phyloP scores from a whole-genome alignment of 2,888 invertebrate genomes.

The Ectobius pallidus region DNA sequence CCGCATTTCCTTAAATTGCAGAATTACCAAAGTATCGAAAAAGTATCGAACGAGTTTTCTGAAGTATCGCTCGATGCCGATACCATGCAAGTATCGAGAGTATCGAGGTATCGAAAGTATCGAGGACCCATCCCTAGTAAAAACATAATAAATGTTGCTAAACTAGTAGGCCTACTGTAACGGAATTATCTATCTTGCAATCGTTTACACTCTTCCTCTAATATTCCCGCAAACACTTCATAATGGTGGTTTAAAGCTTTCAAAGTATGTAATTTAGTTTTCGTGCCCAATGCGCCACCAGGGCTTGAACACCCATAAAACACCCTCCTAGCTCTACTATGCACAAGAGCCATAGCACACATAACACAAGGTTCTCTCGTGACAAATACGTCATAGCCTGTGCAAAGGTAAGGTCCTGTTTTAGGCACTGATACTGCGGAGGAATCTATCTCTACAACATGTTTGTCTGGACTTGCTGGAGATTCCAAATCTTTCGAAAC shows the following conservation, averaged over 20 bases:
- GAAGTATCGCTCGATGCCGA: too few species aligned
- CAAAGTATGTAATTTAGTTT: slow-evolving; percentile 76
- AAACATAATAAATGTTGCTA: too few species aligned
- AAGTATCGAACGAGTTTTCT: too few species aligned
- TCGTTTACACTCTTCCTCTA: slow-evolving; percentile 55
- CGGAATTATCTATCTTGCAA: slow-evolving; percentile 21
- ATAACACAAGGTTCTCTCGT: slow-evolving; percentile 89
- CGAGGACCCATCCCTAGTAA: too few species aligned
- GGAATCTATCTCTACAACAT: too few species aligned
- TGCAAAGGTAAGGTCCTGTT: slow-evolving; percentile 70
- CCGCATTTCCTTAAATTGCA: too few species aligned
- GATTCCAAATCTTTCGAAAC: too few species aligned
- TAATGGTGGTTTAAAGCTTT: slow-evolving; percentile 89
- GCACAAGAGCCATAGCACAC: slow-evolving; percentile 95
- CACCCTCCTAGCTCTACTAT: slow-evolving; percentile 82
- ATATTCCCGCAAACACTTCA: slow-evolving; percentile 77
- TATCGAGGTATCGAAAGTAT: too few species aligned
- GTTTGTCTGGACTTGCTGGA: too few species aligned
- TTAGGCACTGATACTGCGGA: neutral
- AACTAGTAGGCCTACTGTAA: too few species aligned
- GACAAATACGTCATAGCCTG: slow-evolving; percentile 84
- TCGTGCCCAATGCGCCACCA: slow-evolving; percentile 74
- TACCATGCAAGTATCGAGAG: too few species aligned
- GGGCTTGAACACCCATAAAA: slow-evolving; percentile 68
- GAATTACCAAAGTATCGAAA: too few species aligned